Conservation (phyloP, 2,888 invertebrate genomes). For the Ochropleura plecta region DNA sequence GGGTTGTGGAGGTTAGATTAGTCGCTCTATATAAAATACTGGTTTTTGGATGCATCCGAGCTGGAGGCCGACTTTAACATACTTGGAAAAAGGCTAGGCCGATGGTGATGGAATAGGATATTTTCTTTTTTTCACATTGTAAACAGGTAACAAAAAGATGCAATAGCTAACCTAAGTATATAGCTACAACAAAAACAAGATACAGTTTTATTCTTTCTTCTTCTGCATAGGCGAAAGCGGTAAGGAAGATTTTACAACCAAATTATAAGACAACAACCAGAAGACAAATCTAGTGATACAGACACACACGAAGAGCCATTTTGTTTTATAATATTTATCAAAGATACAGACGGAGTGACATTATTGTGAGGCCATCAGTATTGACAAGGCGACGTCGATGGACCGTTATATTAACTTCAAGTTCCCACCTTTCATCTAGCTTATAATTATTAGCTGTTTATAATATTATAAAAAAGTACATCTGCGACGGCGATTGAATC, state of each 20-base stretch:
- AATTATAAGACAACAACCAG: not conserved
- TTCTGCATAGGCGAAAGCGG: not conserved
- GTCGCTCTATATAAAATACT: not conserved
- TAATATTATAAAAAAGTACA: not conserved
- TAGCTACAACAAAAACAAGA: not conserved
- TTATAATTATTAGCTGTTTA: not conserved
- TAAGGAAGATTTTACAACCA: not conserved
- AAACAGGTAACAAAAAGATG: not conserved
- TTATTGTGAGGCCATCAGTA: slow-evolving; percentile 1
- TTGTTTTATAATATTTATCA: not conserved
- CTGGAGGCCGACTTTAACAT: not conserved
- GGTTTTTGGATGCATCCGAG: not conserved
- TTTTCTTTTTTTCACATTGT: not conserved
- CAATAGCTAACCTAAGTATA: not conserved
- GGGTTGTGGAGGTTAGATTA: not conserved
- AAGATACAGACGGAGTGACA: not conserved
- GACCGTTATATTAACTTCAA: not conserved
- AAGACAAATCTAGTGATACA: not conserved
- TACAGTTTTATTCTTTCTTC: not conserved
- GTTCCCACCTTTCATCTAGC: not conserved
- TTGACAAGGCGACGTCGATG: not conserved
- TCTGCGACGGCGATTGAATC: slow-evolving; percentile 4
- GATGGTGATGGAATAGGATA: not conserved
- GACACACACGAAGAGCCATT: not conserved
- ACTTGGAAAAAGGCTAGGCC: not conserved